Evolutionary conservation across 2,113 vertebrate species (phyloP), one percentile per base, ranked within the genome.

Genomic region (Poeciliopsis occidentalis): DNA sequence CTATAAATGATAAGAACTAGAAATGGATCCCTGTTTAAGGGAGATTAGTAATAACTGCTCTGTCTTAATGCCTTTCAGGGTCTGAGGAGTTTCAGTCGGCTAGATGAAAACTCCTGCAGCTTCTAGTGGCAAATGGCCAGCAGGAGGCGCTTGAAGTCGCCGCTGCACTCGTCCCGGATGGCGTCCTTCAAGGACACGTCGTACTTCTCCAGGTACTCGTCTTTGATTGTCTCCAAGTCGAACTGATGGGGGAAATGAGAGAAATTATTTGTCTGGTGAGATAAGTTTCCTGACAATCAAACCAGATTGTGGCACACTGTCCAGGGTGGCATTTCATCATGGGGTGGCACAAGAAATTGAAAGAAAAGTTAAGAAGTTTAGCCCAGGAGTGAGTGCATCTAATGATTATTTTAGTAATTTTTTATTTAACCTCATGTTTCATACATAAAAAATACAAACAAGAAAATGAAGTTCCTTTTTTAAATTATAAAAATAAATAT

Each of bases 201-300:
- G 12, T 95, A 95, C 81, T 95, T 95, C 86, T 95, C 94, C 91
- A 95, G 86, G 78, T 95, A 95, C 91, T 95, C 73, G 71, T 95
- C 94, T 69, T 95, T 95, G 77, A 95, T 93, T 75, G 94, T 95
- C 90, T 95, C 95, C 91, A 95, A 71, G n/a, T 95, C 95, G 7
- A 81, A 88, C 95, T 95, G 86, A 61, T 4, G 64, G 41, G 24
- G 19, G 8, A 44, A 44, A 29, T 7, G 29, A 47, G 17, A 4
- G 17, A 1, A n/a, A 71, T 13, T 4, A 32, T 64, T 8, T 12
- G 10, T 19, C 12, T 64, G 15, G 5, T 19, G 1, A 15, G 19
- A 47, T 17, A 17, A 47, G 15, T 47, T 47, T 47, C 4, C 41
- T 37, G 34, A 37, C 34, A 37, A 37, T 37, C 10, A 44, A 44